These are phyloP conservation scores for Eidolon dupreanum DNA, from an alignment of 2,797 vertebrate genomes.

Conservation along the genomic window DNA sequence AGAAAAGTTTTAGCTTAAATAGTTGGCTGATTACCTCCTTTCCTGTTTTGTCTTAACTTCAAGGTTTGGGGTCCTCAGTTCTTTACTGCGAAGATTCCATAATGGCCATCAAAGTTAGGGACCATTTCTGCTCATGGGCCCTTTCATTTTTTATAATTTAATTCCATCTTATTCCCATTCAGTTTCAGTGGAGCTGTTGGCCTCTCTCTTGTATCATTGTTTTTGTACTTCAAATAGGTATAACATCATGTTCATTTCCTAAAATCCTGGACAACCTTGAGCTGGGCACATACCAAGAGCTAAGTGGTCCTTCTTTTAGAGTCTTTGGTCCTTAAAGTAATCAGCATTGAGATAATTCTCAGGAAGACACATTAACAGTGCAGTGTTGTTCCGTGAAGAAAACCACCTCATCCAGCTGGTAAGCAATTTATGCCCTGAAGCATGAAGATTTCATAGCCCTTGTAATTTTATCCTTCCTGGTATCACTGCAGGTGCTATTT, in stretches of 20 bases:
- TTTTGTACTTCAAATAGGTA: not conserved
- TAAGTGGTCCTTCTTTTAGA: not conserved
- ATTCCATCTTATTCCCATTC: not conserved
- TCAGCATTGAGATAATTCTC: not conserved
- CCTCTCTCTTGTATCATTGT: not conserved
- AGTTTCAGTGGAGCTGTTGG: not conserved
- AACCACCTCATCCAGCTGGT: constrained; percentile 50
- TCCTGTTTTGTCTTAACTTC: not conserved
- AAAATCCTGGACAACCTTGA: not conserved
- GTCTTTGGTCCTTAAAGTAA: constrained; percentile 31
- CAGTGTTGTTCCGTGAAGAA: constrained; percentile 40
- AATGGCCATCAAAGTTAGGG: not conserved
- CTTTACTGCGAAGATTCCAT: not conserved
- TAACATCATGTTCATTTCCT: not conserved
- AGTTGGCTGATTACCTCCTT: not conserved
- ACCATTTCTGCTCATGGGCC: not conserved
- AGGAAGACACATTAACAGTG: constrained; percentile 35
- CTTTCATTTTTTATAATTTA: not conserved
- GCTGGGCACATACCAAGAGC: not conserved
- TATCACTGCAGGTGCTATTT: constrained; percentile 80
- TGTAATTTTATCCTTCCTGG: constrained; percentile 78
- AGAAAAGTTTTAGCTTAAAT: not conserved
- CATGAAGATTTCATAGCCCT: constrained; percentile 79
- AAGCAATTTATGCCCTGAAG: constrained; percentile 78
- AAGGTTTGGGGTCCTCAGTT: not conserved